Conservation (phyloP, 2,113 vertebrate genomes). For the Melanocharis versteri region DNA sequence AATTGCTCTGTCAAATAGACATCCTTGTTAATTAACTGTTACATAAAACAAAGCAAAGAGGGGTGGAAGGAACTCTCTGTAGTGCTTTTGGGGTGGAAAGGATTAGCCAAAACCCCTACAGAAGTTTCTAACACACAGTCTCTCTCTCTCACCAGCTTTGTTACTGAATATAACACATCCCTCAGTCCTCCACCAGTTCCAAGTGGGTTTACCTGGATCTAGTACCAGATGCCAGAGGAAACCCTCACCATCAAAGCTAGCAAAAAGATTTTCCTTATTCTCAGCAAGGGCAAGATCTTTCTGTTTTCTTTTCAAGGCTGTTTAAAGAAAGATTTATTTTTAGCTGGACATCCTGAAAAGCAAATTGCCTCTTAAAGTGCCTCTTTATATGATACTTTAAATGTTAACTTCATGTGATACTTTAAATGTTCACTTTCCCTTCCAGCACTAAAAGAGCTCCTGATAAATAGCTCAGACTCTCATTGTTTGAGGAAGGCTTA, state of each 20-base stretch:
- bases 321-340: constrained; percentile 39
- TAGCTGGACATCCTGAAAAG: not conserved
- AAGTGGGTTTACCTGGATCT: not conserved
- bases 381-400: constrained; percentile 24
- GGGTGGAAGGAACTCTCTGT: not conserved
- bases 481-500: not conserved
- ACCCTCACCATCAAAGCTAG: not conserved
- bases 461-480: constrained; percentile 3
- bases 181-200: not conserved
- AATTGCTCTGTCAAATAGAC: not conserved
- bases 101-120: not conserved
- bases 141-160: not conserved
- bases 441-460: not conserved
- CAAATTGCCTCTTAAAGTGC: not conserved
- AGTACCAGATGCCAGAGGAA: not conserved
- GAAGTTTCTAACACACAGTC: not conserved
- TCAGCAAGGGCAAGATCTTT: not conserved
- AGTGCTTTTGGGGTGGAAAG: not conserved
- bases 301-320: not conserved
- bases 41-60: not conserved
- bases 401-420: not conserved
- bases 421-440: not conserved
- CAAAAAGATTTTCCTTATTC: not conserved
- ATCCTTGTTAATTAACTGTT: not conserved
- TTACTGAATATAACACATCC: not conserved